Evolutionary conservation across 2,113 vertebrate genomes (phyloP).

Genomic region (Sakesphorus luctuosus): DNA sequence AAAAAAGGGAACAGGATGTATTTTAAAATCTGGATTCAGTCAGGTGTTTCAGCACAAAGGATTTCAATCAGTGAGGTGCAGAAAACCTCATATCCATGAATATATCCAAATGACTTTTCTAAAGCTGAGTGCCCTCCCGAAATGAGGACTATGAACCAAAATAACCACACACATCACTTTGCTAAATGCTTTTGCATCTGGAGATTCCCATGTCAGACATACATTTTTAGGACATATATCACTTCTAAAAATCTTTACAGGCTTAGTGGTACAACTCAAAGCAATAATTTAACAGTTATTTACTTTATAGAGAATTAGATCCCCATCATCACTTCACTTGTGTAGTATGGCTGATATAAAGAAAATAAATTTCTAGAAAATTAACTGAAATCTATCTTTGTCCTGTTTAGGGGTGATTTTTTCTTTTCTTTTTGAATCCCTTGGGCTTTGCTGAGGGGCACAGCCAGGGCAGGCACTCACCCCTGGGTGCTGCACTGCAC

Average conservation of each 20-base stretch:
- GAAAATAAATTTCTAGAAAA: neutral
- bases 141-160: neutral
- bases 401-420: neutral
- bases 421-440: neutral
- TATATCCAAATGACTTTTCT: neutral
- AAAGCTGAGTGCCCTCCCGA: neutral
- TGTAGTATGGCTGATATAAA: neutral
- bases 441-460: neutral
- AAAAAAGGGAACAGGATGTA: neutral
- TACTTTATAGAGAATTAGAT: neutral
- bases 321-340: neutral
- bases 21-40: neutral
- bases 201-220: neutral
- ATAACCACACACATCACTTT: neutral
- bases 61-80: neutral
- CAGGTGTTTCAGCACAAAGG: neutral
- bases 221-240: neutral
- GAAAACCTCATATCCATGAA: neutral
- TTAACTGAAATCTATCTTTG: neutral
- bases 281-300: neutral
- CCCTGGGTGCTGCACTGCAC: conserved; percentile 84
- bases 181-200: neutral
- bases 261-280: neutral
- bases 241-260: neutral
- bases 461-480: conserved; percentile 64